Evolutionary conservation across 2,888 invertebrate species (phyloP).

Genomic region (Gari tellinella): DNA sequence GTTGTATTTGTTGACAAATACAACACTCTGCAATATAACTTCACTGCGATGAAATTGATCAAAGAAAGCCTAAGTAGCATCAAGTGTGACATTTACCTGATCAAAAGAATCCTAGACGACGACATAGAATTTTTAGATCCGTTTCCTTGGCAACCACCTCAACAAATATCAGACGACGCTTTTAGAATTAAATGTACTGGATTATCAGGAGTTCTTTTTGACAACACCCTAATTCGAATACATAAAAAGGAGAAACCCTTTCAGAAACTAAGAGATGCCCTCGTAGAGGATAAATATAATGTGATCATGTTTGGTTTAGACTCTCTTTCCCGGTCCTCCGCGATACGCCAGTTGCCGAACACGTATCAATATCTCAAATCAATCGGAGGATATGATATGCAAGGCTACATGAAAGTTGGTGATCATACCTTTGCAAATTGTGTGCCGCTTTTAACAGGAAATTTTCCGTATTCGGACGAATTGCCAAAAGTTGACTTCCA

Average conservation of each 20-base stretch:
- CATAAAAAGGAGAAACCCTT: neutral
- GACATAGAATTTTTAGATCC: constrained; percentile 5
- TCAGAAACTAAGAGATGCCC: neutral
- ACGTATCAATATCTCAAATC: constrained; percentile 35
- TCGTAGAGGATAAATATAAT: constrained; percentile 14
- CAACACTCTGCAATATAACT: constrained; percentile 28
- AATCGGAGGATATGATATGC: constrained; percentile 19
- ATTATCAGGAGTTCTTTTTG: neutral
- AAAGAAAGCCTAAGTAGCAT: neutral
- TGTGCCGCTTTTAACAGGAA: constrained; percentile 24
- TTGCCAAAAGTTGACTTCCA: constrained; percentile 8
- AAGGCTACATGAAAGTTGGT: constrained; percentile 44
- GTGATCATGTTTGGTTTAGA: constrained; percentile 46
- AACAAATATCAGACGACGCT: neutral
- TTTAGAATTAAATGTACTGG: constrained; percentile 8
- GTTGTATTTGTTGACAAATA: constrained; percentile 31
- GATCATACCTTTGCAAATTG: constrained; percentile 39
- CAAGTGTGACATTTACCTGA: neutral
- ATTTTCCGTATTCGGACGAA: neutral
- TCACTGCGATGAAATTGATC: neutral
- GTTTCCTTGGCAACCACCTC: constrained; percentile 2
- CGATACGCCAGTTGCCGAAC: constrained; percentile 31
- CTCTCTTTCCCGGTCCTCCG: constrained; percentile 38
- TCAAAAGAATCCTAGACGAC: neutral
- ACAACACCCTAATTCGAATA: constrained; percentile 4